These are phyloP conservation scores for Ditylenchus dipsaci DNA, from an alignment of 1,140 invertebrate species.

Conservation along the genomic window DNA sequence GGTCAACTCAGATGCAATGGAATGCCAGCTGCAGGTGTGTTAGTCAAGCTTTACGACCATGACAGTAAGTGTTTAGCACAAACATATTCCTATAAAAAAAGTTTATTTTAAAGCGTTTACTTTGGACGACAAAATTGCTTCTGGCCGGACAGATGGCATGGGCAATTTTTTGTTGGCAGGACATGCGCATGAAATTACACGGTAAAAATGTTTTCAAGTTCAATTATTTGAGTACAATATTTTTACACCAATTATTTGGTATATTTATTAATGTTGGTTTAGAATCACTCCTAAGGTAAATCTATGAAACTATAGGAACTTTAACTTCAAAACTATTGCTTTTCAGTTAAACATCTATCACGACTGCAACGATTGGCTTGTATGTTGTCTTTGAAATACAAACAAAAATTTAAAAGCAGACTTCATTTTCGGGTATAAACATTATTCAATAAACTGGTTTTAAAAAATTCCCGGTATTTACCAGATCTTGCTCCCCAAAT, in stretches of 20 bases:
- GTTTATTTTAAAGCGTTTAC: slow-evolving; percentile 32
- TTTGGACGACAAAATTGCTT: slow-evolving; percentile 37
- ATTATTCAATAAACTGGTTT: too few species aligned
- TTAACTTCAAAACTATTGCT: slow-evolving; percentile 13
- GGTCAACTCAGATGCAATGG: slow-evolving; percentile 48
- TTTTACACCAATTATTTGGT: too few species aligned
- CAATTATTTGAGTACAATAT: too few species aligned
- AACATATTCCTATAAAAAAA: not conserved
- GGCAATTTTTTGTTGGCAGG: slow-evolving; percentile 36
- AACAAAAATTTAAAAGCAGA: slow-evolving; percentile 15
- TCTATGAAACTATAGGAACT: too few species aligned
- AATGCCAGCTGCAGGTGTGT: slow-evolving; percentile 41
- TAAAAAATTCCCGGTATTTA: too few species aligned
- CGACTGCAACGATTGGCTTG: slow-evolving; percentile 29
- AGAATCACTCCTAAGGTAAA: too few species aligned
- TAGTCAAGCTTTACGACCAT: slow-evolving; percentile 52
- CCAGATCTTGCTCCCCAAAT: too few species aligned
- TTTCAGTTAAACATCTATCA: slow-evolving; percentile 41
- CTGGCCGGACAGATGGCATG: slow-evolving; percentile 17
- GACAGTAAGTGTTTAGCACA: slow-evolving; percentile 21
- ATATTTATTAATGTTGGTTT: too few species aligned
- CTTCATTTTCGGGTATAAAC: too few species aligned
- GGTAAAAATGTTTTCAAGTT: too few species aligned
- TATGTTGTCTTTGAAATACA: not conserved
- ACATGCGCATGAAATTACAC: slow-evolving; percentile 43